phyloP scores from a whole-genome alignment of 2,797 vertebrate species.

The Darevskia nairensis region DNA sequence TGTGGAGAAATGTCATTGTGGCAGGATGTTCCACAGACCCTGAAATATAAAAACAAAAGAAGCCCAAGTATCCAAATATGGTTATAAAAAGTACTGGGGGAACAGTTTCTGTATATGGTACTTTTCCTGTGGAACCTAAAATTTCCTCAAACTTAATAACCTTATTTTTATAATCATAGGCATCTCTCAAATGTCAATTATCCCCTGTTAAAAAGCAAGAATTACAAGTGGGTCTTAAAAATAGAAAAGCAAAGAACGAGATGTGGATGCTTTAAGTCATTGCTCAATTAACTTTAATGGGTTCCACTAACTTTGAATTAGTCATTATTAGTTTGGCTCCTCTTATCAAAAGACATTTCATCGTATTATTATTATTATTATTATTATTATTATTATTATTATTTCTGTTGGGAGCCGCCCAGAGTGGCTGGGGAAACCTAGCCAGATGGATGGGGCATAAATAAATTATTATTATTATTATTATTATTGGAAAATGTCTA shows the following conservation, averaged over 20 bases:
- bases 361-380: no score
- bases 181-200: background rate
- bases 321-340: slow-evolving; percentile 41
- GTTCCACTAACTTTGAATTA: slow-evolving; percentile 27
- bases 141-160: background rate
- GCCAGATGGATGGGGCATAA: no score
- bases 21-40: no score
- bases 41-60: no score
- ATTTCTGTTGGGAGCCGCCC: no score
- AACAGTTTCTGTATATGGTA: no score
- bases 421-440: no score
- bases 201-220: accelerated
- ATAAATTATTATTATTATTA: no score
- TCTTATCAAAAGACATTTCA: slow-evolving; percentile 50
- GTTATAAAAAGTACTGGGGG: no score
- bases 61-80: no score
- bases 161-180: background rate
- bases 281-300: slow-evolving; percentile 50
- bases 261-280: slow-evolving; percentile 30
- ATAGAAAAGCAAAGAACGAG: slow-evolving; percentile 11
- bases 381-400: no score
- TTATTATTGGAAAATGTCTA: background rate
- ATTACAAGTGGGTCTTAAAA: background rate
- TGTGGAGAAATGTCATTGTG: no score
- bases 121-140: background rate